phyloP scores from a whole-genome alignment of 2,113 vertebrate species.

The Chloebia gouldiae region DNA sequence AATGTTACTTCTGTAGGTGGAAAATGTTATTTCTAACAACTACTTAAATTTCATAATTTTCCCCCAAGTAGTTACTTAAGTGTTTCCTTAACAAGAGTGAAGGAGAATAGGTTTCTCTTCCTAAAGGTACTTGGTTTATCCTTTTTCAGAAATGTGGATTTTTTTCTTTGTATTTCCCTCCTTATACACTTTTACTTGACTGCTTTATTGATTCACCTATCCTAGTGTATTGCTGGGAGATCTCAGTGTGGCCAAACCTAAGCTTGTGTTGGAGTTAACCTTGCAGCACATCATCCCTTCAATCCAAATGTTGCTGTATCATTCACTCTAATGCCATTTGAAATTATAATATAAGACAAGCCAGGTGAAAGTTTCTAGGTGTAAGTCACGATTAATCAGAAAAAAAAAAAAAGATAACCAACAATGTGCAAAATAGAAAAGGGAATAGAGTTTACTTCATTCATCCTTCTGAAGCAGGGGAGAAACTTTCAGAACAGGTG shows the following conservation, averaged over 20 bases:
- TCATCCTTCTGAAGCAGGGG: background rate
- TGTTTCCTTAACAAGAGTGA: background rate
- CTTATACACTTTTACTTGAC: background rate
- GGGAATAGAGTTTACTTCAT: background rate
- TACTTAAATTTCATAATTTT: background rate
- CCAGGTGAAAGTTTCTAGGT: background rate
- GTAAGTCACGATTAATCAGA: background rate
- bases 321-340: background rate
- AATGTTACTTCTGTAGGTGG: fast-evolving
- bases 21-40: background rate
- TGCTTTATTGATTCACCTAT: background rate
- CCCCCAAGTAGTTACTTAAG: background rate
- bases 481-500: background rate
- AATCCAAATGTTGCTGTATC: background rate
- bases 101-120: background rate
- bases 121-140: background rate
- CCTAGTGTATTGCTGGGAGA: background rate
- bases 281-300: background rate
- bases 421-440: background rate
- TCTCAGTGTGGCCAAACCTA: background rate
- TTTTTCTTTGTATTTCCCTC: background rate
- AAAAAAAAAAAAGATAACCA: too few relatives aligned
- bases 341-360: background rate
- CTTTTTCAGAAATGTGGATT: background rate
- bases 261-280: background rate